A percentile compares a stretch with the other conserved stretches of the same genome.
Evolutionary conservation across 2,888 invertebrate genomes (phyloP).

Genomic region (Neoaliturus tenellus): DNA sequence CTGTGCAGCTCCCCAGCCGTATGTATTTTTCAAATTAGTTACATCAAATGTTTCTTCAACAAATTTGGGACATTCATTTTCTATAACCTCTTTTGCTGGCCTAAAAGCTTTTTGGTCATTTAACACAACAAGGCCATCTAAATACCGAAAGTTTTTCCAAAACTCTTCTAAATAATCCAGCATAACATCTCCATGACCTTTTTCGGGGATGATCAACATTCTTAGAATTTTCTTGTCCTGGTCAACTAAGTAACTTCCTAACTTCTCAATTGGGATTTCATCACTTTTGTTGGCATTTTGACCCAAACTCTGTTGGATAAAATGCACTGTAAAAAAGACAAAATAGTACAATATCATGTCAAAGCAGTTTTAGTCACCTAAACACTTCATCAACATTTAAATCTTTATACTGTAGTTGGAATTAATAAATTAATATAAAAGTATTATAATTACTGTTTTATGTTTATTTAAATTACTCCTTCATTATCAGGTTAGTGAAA

Average conservation of each 20-base stretch:
- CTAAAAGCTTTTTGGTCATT: conserved; percentile 35
- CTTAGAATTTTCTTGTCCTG: conserved; percentile 32
- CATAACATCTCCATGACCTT: neutral
- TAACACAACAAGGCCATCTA: conserved; percentile 29
- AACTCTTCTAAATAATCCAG: conserved; percentile 6
- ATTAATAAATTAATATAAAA: too few species aligned
- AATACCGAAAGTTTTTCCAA: conserved; percentile 31
- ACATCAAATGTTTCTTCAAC: conserved; percentile 34
- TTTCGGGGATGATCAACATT: conserved; percentile 32
- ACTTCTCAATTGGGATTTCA: neutral
- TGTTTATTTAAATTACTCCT: too few species aligned
- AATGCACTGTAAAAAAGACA: neutral
- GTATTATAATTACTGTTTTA: too few species aligned
- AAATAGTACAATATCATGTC: neutral
- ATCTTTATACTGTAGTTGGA: too few species aligned
- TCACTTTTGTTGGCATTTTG: neutral
- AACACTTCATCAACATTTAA: neutral
- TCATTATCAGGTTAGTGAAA: too few species aligned
- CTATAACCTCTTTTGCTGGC: conserved; percentile 15
- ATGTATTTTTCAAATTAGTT: neutral
- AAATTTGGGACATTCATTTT: conserved; percentile 2
- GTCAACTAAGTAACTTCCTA: conserved; percentile 13
- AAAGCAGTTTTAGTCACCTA: neutral
- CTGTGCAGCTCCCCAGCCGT: neutral
- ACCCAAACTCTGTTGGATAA: neutral